phyloP scores from a whole-genome alignment of 2,888 invertebrate species.

The Synergus japonicus region DNA sequence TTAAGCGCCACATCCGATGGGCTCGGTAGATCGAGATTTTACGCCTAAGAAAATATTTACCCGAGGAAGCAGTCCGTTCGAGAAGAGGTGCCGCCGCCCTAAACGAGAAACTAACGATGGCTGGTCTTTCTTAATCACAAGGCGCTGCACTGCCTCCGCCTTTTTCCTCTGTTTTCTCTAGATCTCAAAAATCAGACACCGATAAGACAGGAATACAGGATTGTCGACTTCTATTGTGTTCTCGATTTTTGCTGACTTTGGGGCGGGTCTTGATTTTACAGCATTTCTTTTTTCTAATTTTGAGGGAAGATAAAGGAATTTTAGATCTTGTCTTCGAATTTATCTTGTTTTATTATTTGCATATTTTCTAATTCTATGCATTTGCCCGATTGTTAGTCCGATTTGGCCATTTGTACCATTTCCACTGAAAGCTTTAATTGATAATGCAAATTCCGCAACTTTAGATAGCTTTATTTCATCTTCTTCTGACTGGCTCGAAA shows the following conservation, averaged over 20 bases:
- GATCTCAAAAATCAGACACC: constrained; percentile 21
- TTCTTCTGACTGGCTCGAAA: constrained; percentile 20
- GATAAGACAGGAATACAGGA: constrained; percentile 36
- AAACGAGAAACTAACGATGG: constrained; percentile 37
- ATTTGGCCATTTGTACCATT: constrained; percentile 8
- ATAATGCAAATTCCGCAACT: constrained; percentile 33
- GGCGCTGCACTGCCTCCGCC: neutral
- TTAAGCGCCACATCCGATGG: constrained; percentile 13
- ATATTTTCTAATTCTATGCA: constrained; percentile 10
- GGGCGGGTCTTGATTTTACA: neutral
- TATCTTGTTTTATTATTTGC: neutral
- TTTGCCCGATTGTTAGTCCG: neutral
- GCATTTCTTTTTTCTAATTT: neutral
- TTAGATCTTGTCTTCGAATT: neutral
- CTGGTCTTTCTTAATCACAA: constrained; percentile 3
- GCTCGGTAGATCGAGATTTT: constrained; percentile 34
- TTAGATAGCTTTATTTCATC: constrained; percentile 33
- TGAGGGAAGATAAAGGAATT: neutral
- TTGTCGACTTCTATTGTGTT: neutral
- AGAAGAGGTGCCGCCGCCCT: neutral
- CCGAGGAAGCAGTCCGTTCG: neutral
- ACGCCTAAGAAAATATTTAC: constrained; percentile 52
- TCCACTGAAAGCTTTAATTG: constrained; percentile 38
- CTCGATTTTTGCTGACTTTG: neutral
- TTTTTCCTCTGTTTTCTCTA: constrained; percentile 23